Evolutionary conservation across 2,888 invertebrate genomes (phyloP), one percentile per base, ranked within the genome.

Genomic region (Poecilus cupreus): DNA sequence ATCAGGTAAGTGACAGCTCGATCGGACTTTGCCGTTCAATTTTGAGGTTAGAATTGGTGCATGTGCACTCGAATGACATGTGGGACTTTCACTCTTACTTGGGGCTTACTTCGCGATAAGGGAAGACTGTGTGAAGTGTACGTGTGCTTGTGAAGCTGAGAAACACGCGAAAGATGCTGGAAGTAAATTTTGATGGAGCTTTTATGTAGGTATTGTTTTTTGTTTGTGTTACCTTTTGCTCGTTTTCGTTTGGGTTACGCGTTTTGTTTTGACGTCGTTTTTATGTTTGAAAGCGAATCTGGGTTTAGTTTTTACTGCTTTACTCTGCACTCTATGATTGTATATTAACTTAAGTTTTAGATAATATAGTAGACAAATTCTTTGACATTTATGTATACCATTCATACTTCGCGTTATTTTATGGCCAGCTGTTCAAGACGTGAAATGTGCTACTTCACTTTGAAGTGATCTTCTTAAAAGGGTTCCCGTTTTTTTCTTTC

Each of bases 51-150:
- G 32, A 32, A 6, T 32, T 32, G 32, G 32, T 32, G 32, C 32
- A 32, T 32, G 32, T 32, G 32, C 32, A 32, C 32, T 32, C 1
- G 32, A 32, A 32, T 32, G 18, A 49, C 49, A 49, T 49, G 49
- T 54, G 54, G 1, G 32, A 76, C 76, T 76, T 76, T 76, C 76
- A 57, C 76, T 76, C 57, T 76, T 76, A 32, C 54, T 76, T 37
- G 8, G 32, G 32, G 32, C 4, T 32, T 4, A 32, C 32, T 32
- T n/a, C n/a, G n/a, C 54, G 43, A 4, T 10, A 13, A 43, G 11
- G 11, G 43, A 43, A 43, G 32, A 26, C 26, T 49, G 13, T 75
- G 18, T 26, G n/a, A 54, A 11, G 54, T 54, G 8, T 24, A 18
- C 20, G 54, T 24, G 32, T 32, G 26, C 10, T 75, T 11, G 22